Percentiles rank a stretch among this genome's conserved stretches.
These are phyloP conservation scores for Drosophila micromelanica DNA, from an alignment of 1,140 invertebrate species.

Conservation along the genomic window DNA sequence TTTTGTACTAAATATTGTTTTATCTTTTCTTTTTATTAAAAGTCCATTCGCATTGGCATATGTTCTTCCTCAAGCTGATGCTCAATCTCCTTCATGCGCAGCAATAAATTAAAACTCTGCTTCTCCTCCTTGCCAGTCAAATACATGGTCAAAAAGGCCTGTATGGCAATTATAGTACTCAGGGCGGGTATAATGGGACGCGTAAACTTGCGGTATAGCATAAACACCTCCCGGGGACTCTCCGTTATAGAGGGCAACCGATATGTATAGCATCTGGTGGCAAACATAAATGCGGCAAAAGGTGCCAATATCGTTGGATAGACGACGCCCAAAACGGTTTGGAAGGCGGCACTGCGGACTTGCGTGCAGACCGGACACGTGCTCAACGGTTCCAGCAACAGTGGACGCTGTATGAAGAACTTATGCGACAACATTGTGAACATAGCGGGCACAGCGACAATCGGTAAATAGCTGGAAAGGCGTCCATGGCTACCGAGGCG, in stretches of 20 bases:
- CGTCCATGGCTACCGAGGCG: conserved; percentile 79
- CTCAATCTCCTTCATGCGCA: conserved; percentile 73
- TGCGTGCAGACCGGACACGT: conserved; percentile 84
- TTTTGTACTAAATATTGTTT: not conserved
- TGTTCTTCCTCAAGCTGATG: conserved; percentile 57
- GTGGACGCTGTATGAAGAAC: conserved; percentile 79
- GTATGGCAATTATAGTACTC: conserved; percentile 78
- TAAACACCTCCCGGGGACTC: conserved; percentile 82
- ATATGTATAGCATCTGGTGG: conserved; percentile 84
- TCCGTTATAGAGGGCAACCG: conserved; percentile 84
- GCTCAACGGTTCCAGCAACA: conserved; percentile 73
- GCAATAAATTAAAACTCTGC: conserved; percentile 75
- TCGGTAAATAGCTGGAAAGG: conserved; percentile 84
- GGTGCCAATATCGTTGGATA: conserved; percentile 84
- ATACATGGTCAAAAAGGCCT: conserved; percentile 81
- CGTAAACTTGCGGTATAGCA: conserved; percentile 79
- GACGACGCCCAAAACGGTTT: conserved; percentile 73
- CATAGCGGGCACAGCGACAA: conserved; percentile 83
- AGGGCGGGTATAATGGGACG: conserved; percentile 80
- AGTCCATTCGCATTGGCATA: conserved; percentile 45
- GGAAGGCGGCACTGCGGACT: conserved; percentile 81
- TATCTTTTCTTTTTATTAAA: conserved; percentile 18
- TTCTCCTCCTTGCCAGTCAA: conserved; percentile 84
- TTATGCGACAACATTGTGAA: conserved; percentile 82
- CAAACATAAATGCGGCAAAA: conserved; percentile 84